Base-by-base conservation (phyloP, 2,113 vertebrate species). In the Ondatra zibethicus region DNA sequence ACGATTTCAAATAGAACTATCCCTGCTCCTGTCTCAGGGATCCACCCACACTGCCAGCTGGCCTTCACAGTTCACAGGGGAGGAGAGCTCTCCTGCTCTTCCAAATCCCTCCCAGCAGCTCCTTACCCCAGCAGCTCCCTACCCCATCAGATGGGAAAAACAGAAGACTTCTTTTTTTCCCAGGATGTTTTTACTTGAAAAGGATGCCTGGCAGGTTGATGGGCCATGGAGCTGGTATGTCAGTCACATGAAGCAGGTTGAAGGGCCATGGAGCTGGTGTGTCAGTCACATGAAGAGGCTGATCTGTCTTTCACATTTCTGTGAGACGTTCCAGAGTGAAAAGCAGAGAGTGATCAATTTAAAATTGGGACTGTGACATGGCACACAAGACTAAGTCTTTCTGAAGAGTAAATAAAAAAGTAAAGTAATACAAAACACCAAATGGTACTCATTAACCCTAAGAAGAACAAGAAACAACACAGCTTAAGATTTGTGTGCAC, bases 391-490 rank as follows among this genome's bases (percentile, higher is more conserved):
- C 29, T 7, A n/a, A 47, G 33, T 78, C 88, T 94, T 93, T 95
- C 39, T 81, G 75, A 95, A 94, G 96, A 93, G 36, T 63, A 66
- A 96, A 75, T 47, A 47, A 77, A 96, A 94, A 97, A 92, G 36
- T 78, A 66, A 95, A 75, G 55, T 58, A 86, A 81, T 13, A 52
- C 25, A 73, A 52, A 85, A 58, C 39, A 73, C 52, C 75, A 96
- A 89, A 36, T 12, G 61, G 65, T 75, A 78, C 23, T 70, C 29
- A 29, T 82, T 85, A 87, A 52, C 50, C 39, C 42, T 33, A 68
- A 65, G 58, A 84, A 52, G 17, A 86, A 36, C 25, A 58, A 95
- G 39, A 47, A 12, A 42, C 1, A 36, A 13, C 39, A 58, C 16
- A 25, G 42, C 3, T 65, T n/a, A 70, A 78, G 55, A 9, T 25